Conservation (phyloP, 2,797 vertebrate genomes). For the Anableps anableps region DNA sequence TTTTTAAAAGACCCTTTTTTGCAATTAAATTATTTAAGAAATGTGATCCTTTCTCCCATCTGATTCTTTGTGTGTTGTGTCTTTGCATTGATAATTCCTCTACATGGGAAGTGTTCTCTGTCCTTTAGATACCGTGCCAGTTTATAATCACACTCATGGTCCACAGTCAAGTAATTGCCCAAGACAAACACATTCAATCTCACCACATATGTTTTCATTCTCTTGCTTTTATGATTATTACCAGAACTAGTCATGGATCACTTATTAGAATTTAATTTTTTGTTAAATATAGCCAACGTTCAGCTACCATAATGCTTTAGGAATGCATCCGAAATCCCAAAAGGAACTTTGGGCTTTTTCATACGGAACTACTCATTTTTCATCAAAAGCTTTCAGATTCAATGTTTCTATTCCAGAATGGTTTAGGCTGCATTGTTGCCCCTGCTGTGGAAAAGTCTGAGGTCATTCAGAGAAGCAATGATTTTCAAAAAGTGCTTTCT, state of each 20-base stretch:
- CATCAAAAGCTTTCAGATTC: slow-evolving; percentile 28
- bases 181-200: slow-evolving; percentile 44
- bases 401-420: slow-evolving; percentile 42
- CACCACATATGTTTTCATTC: slow-evolving; percentile 40
- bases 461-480: slow-evolving; percentile 46
- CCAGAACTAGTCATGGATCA: slow-evolving; percentile 37
- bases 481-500: slow-evolving; percentile 40
- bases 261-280: slow-evolving; percentile 29
- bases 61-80: slow-evolving; percentile 66
- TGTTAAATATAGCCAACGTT: slow-evolving; percentile 23
- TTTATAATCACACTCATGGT: slow-evolving; percentile 40
- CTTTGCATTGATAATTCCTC: slow-evolving; percentile 26
- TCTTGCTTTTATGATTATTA: slow-evolving; percentile 34
- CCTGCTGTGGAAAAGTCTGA: slow-evolving; percentile 40
- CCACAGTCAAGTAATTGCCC: slow-evolving; percentile 19
- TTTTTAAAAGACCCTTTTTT: slow-evolving; percentile 90
- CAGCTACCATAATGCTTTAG: slow-evolving; percentile 16
- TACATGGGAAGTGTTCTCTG: slow-evolving; percentile 12
- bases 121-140: slow-evolving; percentile 24
- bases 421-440: slow-evolving; percentile 34
- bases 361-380: slow-evolving; percentile 24
- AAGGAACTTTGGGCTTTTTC: slow-evolving; percentile 19
- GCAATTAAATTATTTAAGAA: slow-evolving; percentile 95
- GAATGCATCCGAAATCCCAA: slow-evolving; percentile 20
- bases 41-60: slow-evolving; percentile 69